phyloP scores from a whole-genome alignment of 2,888 invertebrate species.

The Bimastos eiseni region DNA sequence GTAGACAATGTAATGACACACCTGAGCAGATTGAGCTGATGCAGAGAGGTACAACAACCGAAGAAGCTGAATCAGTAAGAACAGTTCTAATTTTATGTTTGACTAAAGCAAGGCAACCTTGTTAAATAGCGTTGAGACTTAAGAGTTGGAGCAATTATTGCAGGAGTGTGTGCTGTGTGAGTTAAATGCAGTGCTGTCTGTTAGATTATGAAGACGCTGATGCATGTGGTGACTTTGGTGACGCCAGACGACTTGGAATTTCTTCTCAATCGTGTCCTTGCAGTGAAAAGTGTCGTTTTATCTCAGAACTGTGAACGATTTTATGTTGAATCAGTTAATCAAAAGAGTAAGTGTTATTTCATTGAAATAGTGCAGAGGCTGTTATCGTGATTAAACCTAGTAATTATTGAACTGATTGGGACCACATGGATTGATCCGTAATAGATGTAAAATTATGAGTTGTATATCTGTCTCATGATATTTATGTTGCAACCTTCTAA shows the following conservation, averaged over 20 bases:
- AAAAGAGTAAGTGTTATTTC: constrained; percentile 18
- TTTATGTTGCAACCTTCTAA: too few relatives aligned
- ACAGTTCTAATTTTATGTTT: too few relatives aligned
- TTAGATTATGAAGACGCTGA: constrained; percentile 67
- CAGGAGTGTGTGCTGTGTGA: background rate
- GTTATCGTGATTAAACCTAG: background rate
- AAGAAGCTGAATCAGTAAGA: too few relatives aligned
- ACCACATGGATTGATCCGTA: background rate
- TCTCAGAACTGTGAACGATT: background rate
- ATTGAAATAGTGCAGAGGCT: background rate
- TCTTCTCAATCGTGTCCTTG: background rate
- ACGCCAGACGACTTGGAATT: constrained; percentile 67
- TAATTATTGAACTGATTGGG: background rate
- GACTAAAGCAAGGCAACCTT: too few relatives aligned
- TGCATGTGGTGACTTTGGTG: constrained; percentile 72
- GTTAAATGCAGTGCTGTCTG: background rate
- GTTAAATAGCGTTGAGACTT: too few relatives aligned
- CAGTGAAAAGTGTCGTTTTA: background rate
- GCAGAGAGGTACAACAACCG: too few relatives aligned
- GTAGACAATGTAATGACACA: too few relatives aligned
- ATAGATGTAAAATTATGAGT: background rate
- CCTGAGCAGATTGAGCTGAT: too few relatives aligned
- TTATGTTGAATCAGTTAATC: background rate
- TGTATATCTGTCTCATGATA: too few relatives aligned
- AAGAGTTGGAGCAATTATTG: background rate